Base-by-base conservation (phyloP, 2,888 invertebrate species). In the Eucera pruinosa region DNA sequence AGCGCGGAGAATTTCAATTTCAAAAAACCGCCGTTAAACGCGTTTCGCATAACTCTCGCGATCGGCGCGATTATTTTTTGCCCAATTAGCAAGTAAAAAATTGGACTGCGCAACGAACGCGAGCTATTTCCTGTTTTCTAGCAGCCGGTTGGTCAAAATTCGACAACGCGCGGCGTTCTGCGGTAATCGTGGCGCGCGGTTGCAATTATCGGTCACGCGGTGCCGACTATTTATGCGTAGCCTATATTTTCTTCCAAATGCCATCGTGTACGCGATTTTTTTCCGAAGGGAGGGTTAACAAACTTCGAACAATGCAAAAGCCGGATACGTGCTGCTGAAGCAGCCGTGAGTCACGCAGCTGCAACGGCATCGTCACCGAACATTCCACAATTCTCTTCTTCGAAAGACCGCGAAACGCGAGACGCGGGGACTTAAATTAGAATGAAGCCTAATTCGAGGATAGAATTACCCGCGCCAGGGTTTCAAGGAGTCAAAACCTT, bases 271-370 rank as follows among this genome's bases (percentile, higher is more conserved):
- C 7, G 3, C 33, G 33, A 33, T 5, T 33, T 33, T 54, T 61
- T 58, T 71, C 55, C 33, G 20, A 43, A 2, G 62, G 61, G n/a
- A n/a, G n/a, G 85, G 87, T 87, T 81, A 87, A 87, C 61, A 86
- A 86, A 87, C 84, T 76, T 69, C 57, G 60, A 81, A 84, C 86
- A 81, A 87, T 83, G 82, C 76, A 78, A 73, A 75, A 73, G 66
- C 74, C 76, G 77, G 77, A 71, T 69, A 66, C 61, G 50, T 54
- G 68, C 20, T 47, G 41, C 57, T 9, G 64, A 73, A 64, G 57
- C 67, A 58, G 65, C 58, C 30, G 47, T 54, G 71, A 83, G 83
- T 83, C 39, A 82, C 67, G 57, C 52, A 61, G 76, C 60, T 69
- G 65, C 65, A 55, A 58, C 66, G 62, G 43, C 60, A 71, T 43